Conservation (phyloP, 2,888 invertebrate genomes). For the Drosophila kanekoi region DNA sequence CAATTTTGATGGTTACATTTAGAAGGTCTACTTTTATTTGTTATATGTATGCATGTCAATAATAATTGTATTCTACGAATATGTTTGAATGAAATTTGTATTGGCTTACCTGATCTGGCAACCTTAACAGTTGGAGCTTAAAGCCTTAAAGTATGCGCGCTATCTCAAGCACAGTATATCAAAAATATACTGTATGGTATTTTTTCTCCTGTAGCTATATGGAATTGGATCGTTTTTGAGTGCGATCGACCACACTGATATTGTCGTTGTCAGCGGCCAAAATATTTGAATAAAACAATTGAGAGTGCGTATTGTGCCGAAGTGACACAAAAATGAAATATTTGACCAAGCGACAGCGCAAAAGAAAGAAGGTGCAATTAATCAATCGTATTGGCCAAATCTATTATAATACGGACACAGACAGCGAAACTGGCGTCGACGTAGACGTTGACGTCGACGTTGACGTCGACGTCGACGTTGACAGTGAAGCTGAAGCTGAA, state of each 20-base stretch:
- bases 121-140: neutral
- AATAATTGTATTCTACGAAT: too few relatives aligned
- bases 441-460: conserved; percentile 7
- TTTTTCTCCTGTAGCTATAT: neutral
- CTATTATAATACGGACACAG: conserved; percentile 16
- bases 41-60: too few relatives aligned
- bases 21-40: too few relatives aligned
- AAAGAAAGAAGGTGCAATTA: conserved; percentile 35
- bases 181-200: conserved; percentile 12
- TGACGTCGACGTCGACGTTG: conserved; percentile 2
- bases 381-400: conserved; percentile 21
- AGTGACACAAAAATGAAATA: conserved; percentile 38
- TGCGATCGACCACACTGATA: conserved; percentile 10
- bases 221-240: neutral
- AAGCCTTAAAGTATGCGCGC: too few relatives aligned
- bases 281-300: conserved; percentile 10
- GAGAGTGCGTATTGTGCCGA: neutral
- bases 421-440: conserved; percentile 10
- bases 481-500: neutral
- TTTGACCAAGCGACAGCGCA: conserved; percentile 49
- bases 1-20: too few relatives aligned
- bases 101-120: neutral
- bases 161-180: neutral
- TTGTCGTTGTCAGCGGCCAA: conserved; percentile 3
- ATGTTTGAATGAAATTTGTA: too few relatives aligned